Evolutionary conservation across 2,888 invertebrate genomes (phyloP), one percentile per base, ranked within the genome.

Genomic region (Homarus gammarus): DNA sequence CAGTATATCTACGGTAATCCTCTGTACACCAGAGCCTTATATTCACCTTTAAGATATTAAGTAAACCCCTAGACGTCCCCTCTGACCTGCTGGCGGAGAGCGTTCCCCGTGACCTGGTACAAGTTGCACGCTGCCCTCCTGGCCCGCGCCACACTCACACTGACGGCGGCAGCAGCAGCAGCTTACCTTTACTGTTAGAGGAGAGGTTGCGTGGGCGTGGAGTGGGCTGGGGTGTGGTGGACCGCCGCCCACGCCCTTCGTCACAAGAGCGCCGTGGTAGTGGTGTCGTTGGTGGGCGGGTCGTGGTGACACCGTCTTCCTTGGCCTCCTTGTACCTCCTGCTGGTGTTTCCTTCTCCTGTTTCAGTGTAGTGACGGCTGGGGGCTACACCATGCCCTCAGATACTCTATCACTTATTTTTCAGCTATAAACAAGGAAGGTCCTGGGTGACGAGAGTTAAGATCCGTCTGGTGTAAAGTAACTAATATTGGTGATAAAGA

Each of bases 181-280:
- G 27, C 64, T 64, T 27, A 64, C 64, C 64, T 64, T 64, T 64
- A 64, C 5, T 64, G 27, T 27, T 64, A 22, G 27, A 22, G 64
- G 27, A 27, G n/a, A 64, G 64, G 27, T 6, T 6, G 64, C 64
- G 64, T 64, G 64, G 64, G 64, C 64, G 64, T 64, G 27, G 10
- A 27, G 64, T 64, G 64, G 64, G 64, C 64, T 64, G 64, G 64
- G 27, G 27, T 64, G 64, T 27, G 2, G n/a, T n/a, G n/a, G 44
- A 64, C 12, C 64, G 12, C 6, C 64, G 22, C 64, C 64, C 64
- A 64, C 64, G n/a, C n/a, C 64, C 64, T 64, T 64, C 64, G 64
- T 64, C 64, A 64, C 6, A 5, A 64, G 27, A 22, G 27, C n/a
- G 27, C 64, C 3, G 56, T 56, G 56, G 56, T 49, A 15, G 15